Conservation (phyloP, 1,140 invertebrate species). For the Zaprionus davidi region DNA sequence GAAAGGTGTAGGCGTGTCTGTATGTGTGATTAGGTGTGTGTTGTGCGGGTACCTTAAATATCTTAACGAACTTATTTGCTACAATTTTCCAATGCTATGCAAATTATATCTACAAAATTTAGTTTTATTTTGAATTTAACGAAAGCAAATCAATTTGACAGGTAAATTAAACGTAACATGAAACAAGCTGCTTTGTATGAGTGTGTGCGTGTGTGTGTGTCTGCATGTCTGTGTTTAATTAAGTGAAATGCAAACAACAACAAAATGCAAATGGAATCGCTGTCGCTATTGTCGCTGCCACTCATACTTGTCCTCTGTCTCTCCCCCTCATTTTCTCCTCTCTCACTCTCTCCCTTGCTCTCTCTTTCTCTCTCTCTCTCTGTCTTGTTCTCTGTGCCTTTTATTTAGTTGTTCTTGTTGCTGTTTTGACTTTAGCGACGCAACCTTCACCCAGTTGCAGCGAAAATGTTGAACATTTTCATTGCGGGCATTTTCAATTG, state of each 20-base stretch:
- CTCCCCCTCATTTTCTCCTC: background rate
- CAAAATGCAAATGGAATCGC: slow-evolving; percentile 32
- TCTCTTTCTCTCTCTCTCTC: background rate
- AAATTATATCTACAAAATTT: background rate
- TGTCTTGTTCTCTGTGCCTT: background rate
- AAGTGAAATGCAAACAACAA: slow-evolving; percentile 27
- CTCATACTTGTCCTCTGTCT: background rate
- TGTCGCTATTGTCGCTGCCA: slow-evolving; percentile 8
- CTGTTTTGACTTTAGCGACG: slow-evolving; percentile 17
- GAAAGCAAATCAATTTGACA: background rate
- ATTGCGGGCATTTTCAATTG: slow-evolving; percentile 46
- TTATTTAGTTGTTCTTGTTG: background rate
- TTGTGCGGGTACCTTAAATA: background rate
- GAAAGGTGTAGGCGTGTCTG: background rate
- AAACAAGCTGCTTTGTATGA: slow-evolving; percentile 7
- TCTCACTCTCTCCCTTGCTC: background rate
- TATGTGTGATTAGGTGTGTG: slow-evolving; percentile 1
- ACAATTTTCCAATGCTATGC: background rate
- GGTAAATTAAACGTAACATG: background rate
- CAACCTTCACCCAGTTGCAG: slow-evolving; percentile 61
- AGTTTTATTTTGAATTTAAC: background rate
- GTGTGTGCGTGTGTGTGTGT: background rate
- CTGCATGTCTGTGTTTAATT: slow-evolving; percentile 29
- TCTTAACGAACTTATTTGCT: no score
- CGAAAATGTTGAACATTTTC: slow-evolving; percentile 36